Percentiles rank a stretch among this genome's conserved stretches.
Conservation (phyloP, 2,888 invertebrate genomes). For the Drosophila borborema region DNA sequence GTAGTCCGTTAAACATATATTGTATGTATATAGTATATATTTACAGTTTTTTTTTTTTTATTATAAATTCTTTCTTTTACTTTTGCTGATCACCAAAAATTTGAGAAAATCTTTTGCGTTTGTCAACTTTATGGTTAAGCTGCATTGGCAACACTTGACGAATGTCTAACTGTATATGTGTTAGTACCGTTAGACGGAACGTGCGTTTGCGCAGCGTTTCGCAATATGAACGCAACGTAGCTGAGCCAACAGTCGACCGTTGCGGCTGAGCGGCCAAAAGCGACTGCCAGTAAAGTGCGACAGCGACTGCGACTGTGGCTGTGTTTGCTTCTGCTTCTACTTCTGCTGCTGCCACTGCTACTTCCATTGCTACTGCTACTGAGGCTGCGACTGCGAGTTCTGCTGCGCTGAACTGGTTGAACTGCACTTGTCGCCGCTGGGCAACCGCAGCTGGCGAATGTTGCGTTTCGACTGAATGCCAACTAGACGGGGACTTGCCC, state of each 20-base stretch:
- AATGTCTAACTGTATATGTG: slow-evolving; percentile 16
- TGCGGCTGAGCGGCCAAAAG: slow-evolving; percentile 60
- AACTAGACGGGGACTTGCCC: slow-evolving; percentile 82
- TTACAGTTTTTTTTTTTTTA: background rate
- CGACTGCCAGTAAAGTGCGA: slow-evolving; percentile 53
- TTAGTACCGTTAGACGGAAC: slow-evolving; percentile 37
- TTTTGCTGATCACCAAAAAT: slow-evolving; percentile 45
- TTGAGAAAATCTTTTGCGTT: slow-evolving; percentile 7
- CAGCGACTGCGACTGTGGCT: slow-evolving; percentile 23
- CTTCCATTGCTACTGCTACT: background rate
- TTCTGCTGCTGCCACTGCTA: background rate
- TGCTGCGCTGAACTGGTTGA: slow-evolving; percentile 29
- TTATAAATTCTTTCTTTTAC: slow-evolving; percentile 14
- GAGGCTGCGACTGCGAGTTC: background rate
- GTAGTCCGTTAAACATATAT: background rate
- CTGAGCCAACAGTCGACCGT: slow-evolving; percentile 56
- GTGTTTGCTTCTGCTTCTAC: slow-evolving; percentile 7
- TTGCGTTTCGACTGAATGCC: slow-evolving; percentile 84
- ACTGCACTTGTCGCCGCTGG: slow-evolving; percentile 62
- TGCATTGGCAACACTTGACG: slow-evolving; percentile 47
- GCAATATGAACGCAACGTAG: slow-evolving; percentile 20
- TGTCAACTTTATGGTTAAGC: slow-evolving; percentile 11
- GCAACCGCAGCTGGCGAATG: slow-evolving; percentile 84
- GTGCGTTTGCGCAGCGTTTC: slow-evolving; percentile 70
- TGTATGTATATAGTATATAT: slow-evolving; percentile 14